Evolutionary conservation across 2,113 vertebrate genomes (phyloP), one percentile per base, ranked within the genome.

Genomic region (Tragelaphus buxtoni): DNA sequence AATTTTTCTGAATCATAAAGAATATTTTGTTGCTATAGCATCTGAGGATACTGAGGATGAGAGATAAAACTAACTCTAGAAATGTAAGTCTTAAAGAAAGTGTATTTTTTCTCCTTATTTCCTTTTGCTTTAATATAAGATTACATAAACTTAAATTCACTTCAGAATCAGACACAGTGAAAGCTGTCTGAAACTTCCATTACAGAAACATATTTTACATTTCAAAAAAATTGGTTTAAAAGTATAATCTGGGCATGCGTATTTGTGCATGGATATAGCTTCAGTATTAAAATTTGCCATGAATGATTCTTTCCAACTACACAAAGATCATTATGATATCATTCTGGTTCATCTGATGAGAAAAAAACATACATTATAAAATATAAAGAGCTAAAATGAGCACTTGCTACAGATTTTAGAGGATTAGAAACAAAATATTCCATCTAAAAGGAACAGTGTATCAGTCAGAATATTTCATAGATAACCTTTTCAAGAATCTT

Each of bases 131-230:
- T 58, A 61, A 87, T 77, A 72, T 39, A 24, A 96, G 20, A 81
- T 92, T 88, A 39, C 30, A 87, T 80, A 81, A 88, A 88, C 42
- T 89, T 83, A 74, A 56, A 90, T 88, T 88, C 47, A 94, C 60
- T 95, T 94, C 42, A n/a, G 28, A 84, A 13, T 8, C n/a, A 63
- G 24, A 76, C 12, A 32, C 26, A 92, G n/a, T 77, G 16, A 79
- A 90, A 96, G 20, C 7, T 86, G 11, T 90, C 53, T 88, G 53
- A 95, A 53, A 88, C 60, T 89, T 49, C 9, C 30, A 60, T 80
- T 93, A 90, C 2, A 74, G 42, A 39, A 76, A 80, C 20, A 80
- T n/a, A 76, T 60, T 90, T 96, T 88, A 69, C 26, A 80, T 96
- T 98, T 95, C 22, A 82, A 79, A 58, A 74, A 56, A 69, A 42